Base-by-base conservation (phyloP, 1,140 invertebrate species). In the Manduca sexta region DNA sequence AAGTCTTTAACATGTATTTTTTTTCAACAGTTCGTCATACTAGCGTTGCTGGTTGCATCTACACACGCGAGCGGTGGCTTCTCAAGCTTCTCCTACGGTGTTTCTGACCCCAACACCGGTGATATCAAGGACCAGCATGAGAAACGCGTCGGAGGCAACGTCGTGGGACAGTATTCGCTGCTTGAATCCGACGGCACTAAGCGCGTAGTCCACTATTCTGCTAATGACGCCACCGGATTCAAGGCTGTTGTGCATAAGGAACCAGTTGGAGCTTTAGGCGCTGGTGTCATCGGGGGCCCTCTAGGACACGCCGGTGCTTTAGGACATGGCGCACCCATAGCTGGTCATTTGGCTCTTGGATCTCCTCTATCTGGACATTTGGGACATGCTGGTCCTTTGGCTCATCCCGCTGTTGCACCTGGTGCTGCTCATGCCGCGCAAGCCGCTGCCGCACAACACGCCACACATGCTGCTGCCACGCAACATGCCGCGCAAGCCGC, bases 121-220 rank as follows among this genome's bases (percentile, higher is more conserved):
- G 87, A 88, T 49, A 69, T 83, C n/a, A 88, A 88, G 66, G 74
- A 73, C 31, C 83, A 86, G 49, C 71, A 86, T 17, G 87, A 88
- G 59, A 80, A 68, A 15, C 77, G 87, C 13, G 74, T 86, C 45
- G 90, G 89, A 1, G 88, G 89, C 59, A 64, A 85, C 30, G 89
- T 90, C 12, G 81, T 86, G 34, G 89, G 90, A 12, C 69, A 76
- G 49, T 86, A 84, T 67, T 77, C 80, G 10, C 64, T 85, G 6
- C 51, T 85, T 21, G 86, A 87, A 45, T 69, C 85, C 12, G 86
- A 86, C 55, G 84, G 87, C 41, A 77, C 78, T 38, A 79, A 81
- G 52, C 69, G 87, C 26, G 79, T 74, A 4, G 86, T 88, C 2
- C 78, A 88, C 56, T 87, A 87, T 55, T 72, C 82, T 13, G 79